Evolutionary conservation across 2,888 invertebrate species (phyloP).

Genomic region (Rhopalosiphum nymphaeae): DNA sequence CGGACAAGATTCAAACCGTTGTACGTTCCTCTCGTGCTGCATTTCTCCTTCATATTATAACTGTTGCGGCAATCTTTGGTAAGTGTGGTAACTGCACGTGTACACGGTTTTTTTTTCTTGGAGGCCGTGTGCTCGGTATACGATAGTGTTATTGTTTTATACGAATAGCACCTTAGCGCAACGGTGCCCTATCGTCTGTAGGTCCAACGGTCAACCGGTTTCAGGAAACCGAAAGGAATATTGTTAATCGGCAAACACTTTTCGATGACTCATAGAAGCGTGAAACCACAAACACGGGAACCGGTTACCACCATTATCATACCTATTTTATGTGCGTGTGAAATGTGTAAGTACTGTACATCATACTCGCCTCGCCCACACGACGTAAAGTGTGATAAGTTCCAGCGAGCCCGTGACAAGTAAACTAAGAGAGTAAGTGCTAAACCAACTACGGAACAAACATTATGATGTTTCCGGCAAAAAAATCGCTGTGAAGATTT

Average conservation of each 20-base stretch:
- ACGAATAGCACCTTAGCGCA: background rate
- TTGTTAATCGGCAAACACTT: conserved; percentile 26
- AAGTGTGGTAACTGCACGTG: background rate
- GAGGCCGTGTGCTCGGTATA: no score
- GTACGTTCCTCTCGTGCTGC: background rate
- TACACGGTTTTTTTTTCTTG: background rate
- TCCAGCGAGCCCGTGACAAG: background rate
- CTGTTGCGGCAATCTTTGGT: background rate
- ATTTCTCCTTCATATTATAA: background rate
- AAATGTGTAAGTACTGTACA: background rate
- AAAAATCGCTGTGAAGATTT: background rate
- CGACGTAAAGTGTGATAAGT: background rate
- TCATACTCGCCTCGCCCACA: background rate
- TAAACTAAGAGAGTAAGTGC: background rate
- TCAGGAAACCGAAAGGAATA: background rate
- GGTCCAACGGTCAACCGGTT: background rate
- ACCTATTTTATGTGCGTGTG: background rate
- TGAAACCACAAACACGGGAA: background rate
- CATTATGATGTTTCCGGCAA: background rate
- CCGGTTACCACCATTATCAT: background rate
- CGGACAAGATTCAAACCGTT: background rate
- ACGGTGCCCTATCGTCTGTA: background rate
- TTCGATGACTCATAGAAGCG: background rate
- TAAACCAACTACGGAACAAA: background rate
- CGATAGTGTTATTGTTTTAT: background rate